Conservation (phyloP, 2,113 vertebrate species). For the Anser brachyrhynchus region DNA sequence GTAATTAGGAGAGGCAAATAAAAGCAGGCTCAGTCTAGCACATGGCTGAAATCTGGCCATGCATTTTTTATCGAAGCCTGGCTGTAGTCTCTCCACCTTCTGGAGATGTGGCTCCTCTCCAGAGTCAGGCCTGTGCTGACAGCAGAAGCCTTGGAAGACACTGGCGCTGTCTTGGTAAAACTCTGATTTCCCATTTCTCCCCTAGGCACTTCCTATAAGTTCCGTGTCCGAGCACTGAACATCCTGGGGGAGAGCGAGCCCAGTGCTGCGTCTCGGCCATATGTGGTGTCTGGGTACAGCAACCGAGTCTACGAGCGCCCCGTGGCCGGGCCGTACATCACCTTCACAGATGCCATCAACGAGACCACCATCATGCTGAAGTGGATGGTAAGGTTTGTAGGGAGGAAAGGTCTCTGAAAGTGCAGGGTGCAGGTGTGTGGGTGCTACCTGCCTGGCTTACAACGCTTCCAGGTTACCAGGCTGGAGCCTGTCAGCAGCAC, state of each 20-base stretch:
- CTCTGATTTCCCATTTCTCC: background rate
- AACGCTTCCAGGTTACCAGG: background rate
- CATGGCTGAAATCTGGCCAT: background rate
- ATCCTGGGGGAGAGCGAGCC: slow-evolving; percentile 94
- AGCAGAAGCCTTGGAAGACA: background rate
- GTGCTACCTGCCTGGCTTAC: background rate
- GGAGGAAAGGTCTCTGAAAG: background rate
- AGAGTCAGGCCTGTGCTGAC: background rate
- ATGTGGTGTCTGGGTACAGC: slow-evolving; percentile 88
- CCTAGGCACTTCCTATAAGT: slow-evolving; percentile 92
- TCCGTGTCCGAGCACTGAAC: slow-evolving; percentile 93
- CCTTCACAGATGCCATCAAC: slow-evolving; percentile 95
- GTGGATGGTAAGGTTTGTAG: slow-evolving; percentile 87
- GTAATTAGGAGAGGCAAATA: background rate
- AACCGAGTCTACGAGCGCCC: slow-evolving; percentile 87
- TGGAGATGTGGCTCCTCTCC: background rate
- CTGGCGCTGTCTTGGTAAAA: background rate
- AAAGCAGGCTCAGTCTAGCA: background rate
- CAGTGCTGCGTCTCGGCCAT: slow-evolving; percentile 89
- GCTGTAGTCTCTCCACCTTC: background rate
- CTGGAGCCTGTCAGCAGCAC: background rate
- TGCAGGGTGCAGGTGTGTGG: background rate
- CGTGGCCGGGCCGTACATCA: slow-evolving; percentile 94
- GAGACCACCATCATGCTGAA: slow-evolving; percentile 97
- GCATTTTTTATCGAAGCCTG: background rate